These are phyloP conservation scores for Pristionchus exspectatus DNA, from an alignment of 2,888 invertebrate species.

Conservation along the genomic window DNA sequence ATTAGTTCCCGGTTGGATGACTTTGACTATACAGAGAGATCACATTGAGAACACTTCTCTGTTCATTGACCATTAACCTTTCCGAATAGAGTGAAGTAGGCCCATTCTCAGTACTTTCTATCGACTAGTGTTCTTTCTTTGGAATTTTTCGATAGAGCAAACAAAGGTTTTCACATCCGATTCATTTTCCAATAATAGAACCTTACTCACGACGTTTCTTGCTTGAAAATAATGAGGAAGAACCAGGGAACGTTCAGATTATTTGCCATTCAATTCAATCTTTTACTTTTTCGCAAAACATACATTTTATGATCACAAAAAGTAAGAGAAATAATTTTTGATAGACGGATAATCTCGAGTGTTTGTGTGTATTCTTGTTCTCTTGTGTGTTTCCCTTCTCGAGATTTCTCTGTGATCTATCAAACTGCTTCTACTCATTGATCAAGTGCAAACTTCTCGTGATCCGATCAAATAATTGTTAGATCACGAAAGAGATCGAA, in stretches of 20 bases:
- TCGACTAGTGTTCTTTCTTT: too few relatives aligned
- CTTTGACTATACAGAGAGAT: background rate
- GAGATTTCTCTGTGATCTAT: background rate
- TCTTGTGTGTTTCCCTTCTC: background rate
- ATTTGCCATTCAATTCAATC: too few relatives aligned
- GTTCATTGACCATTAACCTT: background rate
- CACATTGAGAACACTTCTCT: background rate
- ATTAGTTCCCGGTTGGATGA: background rate
- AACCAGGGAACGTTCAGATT: too few relatives aligned
- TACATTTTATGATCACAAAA: background rate
- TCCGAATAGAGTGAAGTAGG: too few relatives aligned
- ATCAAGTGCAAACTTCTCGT: constrained; percentile 1
- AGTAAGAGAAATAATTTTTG: background rate
- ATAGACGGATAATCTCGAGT: constrained; percentile 10
- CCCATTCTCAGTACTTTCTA: too few relatives aligned
- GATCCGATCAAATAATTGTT: background rate
- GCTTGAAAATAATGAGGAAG: too few relatives aligned
- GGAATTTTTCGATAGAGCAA: too few relatives aligned
- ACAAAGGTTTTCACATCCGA: too few relatives aligned
- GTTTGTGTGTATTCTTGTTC: constrained; percentile 25
- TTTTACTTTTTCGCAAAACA: background rate
- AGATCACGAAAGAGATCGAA: background rate
- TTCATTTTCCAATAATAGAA: too few relatives aligned
- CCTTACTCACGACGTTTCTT: too few relatives aligned
- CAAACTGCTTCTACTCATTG: background rate